Percentiles rank a stretch among this genome's conserved stretches.
Conservation (phyloP, 2,888 invertebrate species). For the Frankliniella fusca region DNA sequence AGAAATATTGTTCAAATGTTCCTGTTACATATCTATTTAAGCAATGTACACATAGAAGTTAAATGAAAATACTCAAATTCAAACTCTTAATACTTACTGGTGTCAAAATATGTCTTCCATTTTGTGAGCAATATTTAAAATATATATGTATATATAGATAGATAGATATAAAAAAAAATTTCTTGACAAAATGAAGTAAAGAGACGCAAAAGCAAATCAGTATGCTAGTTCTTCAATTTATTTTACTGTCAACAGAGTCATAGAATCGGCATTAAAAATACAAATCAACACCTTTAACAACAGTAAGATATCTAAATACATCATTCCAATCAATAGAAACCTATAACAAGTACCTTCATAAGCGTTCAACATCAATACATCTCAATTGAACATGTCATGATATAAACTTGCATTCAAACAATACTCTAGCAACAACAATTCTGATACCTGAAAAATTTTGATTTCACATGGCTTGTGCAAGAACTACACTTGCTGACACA, state of each 20-base stretch:
- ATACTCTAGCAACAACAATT: not conserved
- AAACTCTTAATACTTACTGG: no score
- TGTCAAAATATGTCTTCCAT: no score
- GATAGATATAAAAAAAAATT: not conserved
- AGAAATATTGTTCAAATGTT: no score
- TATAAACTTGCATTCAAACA: not conserved
- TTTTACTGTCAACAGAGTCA: constrained; percentile 10
- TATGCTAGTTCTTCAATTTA: not conserved
- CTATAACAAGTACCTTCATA: not conserved
- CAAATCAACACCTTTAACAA: constrained; percentile 6
- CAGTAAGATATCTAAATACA: not conserved
- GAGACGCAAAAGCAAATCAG: not conserved
- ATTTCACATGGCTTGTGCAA: not conserved
- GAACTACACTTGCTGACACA: not conserved
- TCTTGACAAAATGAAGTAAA: not conserved
- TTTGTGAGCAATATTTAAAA: no score
- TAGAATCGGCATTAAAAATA: constrained; percentile 10
- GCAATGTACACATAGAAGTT: no score
- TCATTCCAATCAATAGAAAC: not conserved
- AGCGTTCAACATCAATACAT: not conserved
- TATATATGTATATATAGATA: no score
- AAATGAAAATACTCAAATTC: no score
- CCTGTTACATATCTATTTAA: no score
- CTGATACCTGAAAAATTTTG: not conserved
- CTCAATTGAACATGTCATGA: not conserved